Conservation (phyloP, 2,888 invertebrate species). For the Diadegma fenestrale region DNA sequence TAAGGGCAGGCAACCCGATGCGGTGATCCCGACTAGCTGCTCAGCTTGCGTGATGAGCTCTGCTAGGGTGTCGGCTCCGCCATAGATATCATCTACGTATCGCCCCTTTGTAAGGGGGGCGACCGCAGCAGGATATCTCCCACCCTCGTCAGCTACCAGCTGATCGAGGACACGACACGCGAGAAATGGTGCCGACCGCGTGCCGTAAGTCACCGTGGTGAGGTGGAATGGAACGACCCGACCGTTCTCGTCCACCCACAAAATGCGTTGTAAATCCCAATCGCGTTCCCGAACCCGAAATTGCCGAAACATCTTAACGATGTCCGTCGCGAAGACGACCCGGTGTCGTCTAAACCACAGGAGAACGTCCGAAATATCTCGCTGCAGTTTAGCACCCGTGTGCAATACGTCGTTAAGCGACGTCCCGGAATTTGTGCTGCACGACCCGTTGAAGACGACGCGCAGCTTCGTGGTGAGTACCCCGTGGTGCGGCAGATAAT, state of each 20-base stretch:
- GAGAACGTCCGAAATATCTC: conserved; percentile 17
- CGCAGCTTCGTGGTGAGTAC: too few species aligned
- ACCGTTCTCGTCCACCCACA: conserved; percentile 32
- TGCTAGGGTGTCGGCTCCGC: conserved; percentile 42
- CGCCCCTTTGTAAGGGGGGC: conserved; percentile 35
- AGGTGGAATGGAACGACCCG: conserved; percentile 27
- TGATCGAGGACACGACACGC: conserved; percentile 30
- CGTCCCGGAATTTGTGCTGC: too few species aligned
- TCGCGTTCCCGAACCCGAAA: conserved; percentile 57
- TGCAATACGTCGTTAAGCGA: too few species aligned
- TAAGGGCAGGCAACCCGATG: conserved; percentile 50
- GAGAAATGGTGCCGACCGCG: conserved; percentile 57
- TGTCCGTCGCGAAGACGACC: conserved; percentile 51
- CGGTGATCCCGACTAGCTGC: conserved; percentile 15
- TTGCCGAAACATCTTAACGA: conserved; percentile 63
- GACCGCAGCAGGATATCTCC: conserved; percentile 40
- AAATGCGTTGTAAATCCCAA: conserved; percentile 57
- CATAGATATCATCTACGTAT: conserved; percentile 65
- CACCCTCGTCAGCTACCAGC: conserved; percentile 15
- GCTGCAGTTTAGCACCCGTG: too few species aligned
- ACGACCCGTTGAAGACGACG: too few species aligned
- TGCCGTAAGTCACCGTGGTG: conserved; percentile 58
- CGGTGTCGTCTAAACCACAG: conserved; percentile 28
- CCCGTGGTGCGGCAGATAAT: too few species aligned
- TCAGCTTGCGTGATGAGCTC: neutral